phyloP scores from a whole-genome alignment of 2,113 vertebrate species.

The Ctenomys sociabilis region DNA sequence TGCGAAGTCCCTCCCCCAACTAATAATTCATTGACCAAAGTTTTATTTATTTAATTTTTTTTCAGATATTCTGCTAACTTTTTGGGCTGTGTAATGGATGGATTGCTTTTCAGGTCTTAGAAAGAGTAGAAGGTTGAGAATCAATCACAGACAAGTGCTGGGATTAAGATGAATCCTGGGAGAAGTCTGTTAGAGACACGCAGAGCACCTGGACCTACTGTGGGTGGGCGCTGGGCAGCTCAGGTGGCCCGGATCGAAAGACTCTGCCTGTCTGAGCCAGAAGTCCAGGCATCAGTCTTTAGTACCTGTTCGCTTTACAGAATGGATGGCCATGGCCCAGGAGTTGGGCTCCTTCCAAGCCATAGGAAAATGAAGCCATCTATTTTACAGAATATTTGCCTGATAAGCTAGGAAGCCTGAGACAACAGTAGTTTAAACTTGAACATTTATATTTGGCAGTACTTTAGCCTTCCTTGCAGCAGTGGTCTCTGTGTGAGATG shows the following conservation, averaged over 20 bases:
- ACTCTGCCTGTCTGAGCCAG: not conserved
- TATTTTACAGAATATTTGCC: slow-evolving; percentile 26
- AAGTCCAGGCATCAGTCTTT: not conserved
- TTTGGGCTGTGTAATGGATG: not conserved
- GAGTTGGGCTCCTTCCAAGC: slow-evolving; percentile 24
- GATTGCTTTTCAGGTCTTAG: slow-evolving; percentile 5
- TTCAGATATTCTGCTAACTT: slow-evolving; percentile 23
- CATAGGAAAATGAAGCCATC: not conserved
- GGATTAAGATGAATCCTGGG: not conserved
- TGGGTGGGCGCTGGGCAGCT: not conserved
- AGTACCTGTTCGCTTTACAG: not conserved
- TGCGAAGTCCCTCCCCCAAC: not conserved
- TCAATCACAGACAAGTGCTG: not conserved
- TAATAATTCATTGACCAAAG: not conserved
- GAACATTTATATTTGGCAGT: slow-evolving; percentile 30
- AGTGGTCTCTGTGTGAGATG: not conserved
- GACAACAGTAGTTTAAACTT: slow-evolving; percentile 13
- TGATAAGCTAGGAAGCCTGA: slow-evolving; percentile 2
- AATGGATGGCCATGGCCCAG: not conserved
- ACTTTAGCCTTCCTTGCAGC: not conserved
- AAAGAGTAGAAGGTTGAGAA: not conserved
- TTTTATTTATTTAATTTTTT: not conserved
- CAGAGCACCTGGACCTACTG: not conserved
- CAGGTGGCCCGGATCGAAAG: not conserved
- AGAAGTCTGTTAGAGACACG: not conserved